Conservation (phyloP, 2,113 vertebrate genomes). For the Sminthopsis crassicaudata region DNA sequence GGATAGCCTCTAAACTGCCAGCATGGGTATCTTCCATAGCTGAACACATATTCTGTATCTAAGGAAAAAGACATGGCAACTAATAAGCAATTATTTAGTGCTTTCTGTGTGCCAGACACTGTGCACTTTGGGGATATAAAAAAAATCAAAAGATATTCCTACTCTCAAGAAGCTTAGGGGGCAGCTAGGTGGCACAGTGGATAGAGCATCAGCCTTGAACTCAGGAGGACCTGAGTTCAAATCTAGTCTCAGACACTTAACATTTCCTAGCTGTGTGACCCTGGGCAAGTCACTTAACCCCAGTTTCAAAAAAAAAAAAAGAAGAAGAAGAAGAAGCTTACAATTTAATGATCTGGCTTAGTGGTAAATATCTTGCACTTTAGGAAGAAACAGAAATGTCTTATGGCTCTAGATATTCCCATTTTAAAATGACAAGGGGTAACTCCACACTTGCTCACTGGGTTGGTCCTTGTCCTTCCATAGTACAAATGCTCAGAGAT, state of each 20-base stretch:
- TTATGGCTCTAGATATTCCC: neutral
- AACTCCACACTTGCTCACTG: neutral
- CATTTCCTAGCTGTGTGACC: no score
- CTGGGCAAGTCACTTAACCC: no score
- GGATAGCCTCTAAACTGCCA: neutral
- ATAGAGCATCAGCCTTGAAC: no score
- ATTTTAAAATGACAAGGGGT: neutral
- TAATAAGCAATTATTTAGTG: neutral
- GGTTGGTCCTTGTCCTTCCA: neutral
- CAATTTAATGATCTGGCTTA: no score
- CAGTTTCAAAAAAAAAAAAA: no score
- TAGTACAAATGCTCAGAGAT: neutral
- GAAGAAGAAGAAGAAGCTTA: no score
- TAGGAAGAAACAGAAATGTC: no score
- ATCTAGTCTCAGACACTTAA: no score
- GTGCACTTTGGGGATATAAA: neutral
- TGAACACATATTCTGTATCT: neutral
- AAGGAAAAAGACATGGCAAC: neutral
- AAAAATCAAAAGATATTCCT: neutral
- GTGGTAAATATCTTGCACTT: no score
- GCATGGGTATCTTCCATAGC: neutral
- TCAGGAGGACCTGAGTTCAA: no score
- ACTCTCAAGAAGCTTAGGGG: no score
- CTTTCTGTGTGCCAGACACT: neutral
- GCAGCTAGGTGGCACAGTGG: no score